phyloP scores from a whole-genome alignment of 2,888 invertebrate genomes.

The Thyatira batis region DNA sequence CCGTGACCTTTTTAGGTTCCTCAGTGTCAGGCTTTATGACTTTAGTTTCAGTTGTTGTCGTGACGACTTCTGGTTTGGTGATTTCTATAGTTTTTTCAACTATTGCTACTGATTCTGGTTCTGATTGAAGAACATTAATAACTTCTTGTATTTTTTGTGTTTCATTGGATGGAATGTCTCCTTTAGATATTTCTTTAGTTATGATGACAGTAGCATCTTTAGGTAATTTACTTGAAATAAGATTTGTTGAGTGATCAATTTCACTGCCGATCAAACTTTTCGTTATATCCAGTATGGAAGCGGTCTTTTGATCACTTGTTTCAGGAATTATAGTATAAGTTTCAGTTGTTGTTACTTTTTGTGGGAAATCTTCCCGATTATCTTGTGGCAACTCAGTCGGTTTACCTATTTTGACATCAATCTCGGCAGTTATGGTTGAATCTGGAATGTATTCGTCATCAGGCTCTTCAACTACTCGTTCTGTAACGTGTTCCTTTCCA shows the following conservation, averaged over 20 bases:
- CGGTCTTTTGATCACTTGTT: conserved; percentile 15
- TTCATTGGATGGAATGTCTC: neutral
- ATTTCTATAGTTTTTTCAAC: neutral
- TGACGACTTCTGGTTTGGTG: neutral
- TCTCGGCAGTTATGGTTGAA: conserved; percentile 52
- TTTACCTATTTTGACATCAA: conserved; percentile 45
- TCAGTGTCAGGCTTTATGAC: neutral
- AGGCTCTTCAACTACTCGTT: conserved; percentile 86
- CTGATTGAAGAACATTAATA: neutral
- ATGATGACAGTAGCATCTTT: conserved; percentile 12
- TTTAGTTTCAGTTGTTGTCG: neutral
- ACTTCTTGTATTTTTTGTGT: neutral
- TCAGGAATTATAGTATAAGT: conserved; percentile 10
- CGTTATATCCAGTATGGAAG: conserved; percentile 18
- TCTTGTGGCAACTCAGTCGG: neutral
- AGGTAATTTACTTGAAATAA: conserved; percentile 9
- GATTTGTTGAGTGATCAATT: conserved; percentile 20
- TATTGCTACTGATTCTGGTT: neutral
- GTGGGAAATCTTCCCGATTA: neutral
- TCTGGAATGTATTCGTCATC: conserved; percentile 49
- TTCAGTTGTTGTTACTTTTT: neutral
- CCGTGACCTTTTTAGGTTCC: neutral
- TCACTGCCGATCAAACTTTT: conserved; percentile 33
- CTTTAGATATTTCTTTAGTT: conserved; percentile 10
- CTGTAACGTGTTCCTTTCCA: conserved; percentile 90